phyloP scores from a whole-genome alignment of 2,888 invertebrate species.

The Teinopalpus imperialis region DNA sequence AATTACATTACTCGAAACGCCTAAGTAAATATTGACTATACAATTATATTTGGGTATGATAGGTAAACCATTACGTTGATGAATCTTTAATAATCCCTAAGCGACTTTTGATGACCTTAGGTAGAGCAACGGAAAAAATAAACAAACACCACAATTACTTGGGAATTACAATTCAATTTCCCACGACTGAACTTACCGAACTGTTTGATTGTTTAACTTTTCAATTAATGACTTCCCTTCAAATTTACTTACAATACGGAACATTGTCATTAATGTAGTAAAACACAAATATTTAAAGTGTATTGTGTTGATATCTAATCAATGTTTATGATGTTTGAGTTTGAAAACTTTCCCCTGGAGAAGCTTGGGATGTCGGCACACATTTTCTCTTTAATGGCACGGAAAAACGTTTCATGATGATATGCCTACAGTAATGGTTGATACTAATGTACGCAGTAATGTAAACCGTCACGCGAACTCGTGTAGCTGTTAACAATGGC shows the following conservation, averaged over 20 bases:
- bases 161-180: conserved; percentile 5
- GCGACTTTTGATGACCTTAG: conserved; percentile 63
- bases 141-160: conserved; percentile 10
- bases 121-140: conserved; percentile 28
- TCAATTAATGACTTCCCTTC: neutral
- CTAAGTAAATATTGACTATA: conserved; percentile 57
- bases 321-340: conserved; percentile 33
- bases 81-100: conserved; percentile 56
- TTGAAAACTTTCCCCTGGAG: conserved; percentile 49
- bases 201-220: neutral
- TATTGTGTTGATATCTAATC: conserved; percentile 37
- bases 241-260: neutral
- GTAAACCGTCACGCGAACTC: conserved; percentile 52
- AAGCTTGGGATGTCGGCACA: conserved; percentile 41
- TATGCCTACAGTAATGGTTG: conserved; percentile 33
- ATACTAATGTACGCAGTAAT: conserved; percentile 43
- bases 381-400: conserved; percentile 57
- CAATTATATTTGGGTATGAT: conserved; percentile 42
- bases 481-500: conserved; percentile 45
- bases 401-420: conserved; percentile 39
- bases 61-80: conserved; percentile 46
- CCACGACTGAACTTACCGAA: conserved; percentile 1
- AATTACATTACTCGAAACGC: conserved; percentile 50
- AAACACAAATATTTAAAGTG: neutral
- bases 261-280: too few relatives aligned